Evolutionary conservation across 1,140 invertebrate species (phyloP), one percentile per base, ranked within the genome.

Genomic region (Atopsyche davidsoni): DNA sequence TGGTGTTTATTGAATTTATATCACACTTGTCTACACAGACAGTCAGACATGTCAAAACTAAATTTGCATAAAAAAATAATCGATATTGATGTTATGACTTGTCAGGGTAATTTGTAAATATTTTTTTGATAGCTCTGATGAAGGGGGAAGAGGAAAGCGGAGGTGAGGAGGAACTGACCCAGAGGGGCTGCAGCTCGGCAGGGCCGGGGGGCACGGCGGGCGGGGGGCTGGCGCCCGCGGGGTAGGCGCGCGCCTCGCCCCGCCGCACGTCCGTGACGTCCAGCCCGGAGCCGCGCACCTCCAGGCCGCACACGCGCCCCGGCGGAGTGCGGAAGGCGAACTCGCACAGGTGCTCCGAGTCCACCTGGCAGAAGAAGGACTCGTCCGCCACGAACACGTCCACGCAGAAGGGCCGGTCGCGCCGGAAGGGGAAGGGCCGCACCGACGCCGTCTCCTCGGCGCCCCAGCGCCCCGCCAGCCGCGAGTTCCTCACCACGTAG

Each of bases 401-500:
- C n/a, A 58, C 47, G 18, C 32, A 18, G 41, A 58, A 58, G 24
- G 47, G 17, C 28, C 45, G 42, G 6, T 40, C 51, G 6, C 56
- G 35, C 35, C 24, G 21, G 36, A 58, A 45, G 10, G 56, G 56
- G 36, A 58, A 58, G 28, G 47, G 40, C 24, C 31, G 21, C 10
- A 45, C 35, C 0, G 47, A 21, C 13, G 57, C 46, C 3, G 57
- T 58, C 34, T 58, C 57, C 49, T 58, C 57, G 14, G 13, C 23
- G 23, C 52, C 57, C 57, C 57, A 58, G 19, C 31, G 16, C 18
- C 53, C 53, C 3, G 38, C 31, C 4, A 49, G 40, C 6, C 53
- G 41, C 3, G 44, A 18, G n/a, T 89, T 90, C 35, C 86, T 69
- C 1, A 89, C 85, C 11, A 88, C 75, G 49, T 82, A 79, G 19